phyloP scores from a whole-genome alignment of 2,113 vertebrate species.

The Rissa tridactyla region DNA sequence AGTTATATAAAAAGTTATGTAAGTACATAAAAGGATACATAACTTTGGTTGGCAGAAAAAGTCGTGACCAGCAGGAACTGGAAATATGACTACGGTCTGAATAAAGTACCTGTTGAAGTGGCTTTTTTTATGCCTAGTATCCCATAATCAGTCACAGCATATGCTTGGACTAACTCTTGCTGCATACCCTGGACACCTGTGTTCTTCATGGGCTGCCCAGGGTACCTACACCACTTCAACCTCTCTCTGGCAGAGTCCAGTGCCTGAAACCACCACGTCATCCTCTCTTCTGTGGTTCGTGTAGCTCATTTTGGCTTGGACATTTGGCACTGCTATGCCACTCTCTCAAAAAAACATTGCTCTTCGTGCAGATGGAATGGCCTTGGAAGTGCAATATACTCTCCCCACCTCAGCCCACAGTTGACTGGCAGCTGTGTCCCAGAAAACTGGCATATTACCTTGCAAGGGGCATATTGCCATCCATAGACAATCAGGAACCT shows the following conservation, averaged over 20 bases:
- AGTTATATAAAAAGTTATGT: slow-evolving; percentile 1
- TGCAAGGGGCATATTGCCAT: slow-evolving; percentile 39
- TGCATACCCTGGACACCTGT: background rate
- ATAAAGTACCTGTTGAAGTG: background rate
- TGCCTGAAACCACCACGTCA: background rate
- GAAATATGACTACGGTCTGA: background rate
- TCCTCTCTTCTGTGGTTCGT: background rate
- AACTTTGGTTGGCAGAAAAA: background rate
- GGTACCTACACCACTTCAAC: background rate
- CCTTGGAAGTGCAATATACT: background rate
- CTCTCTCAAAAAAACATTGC: slow-evolving; percentile 34
- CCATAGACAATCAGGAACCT: slow-evolving; percentile 2
- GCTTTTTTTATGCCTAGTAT: background rate
- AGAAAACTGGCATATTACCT: slow-evolving; percentile 52
- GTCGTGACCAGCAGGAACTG: background rate
- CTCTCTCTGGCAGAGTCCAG: background rate
- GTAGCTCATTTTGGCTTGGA: slow-evolving; percentile 24
- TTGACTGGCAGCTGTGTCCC: slow-evolving; percentile 54
- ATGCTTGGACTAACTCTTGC: background rate
- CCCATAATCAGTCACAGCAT: background rate
- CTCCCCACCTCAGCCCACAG: background rate
- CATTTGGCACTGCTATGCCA: background rate
- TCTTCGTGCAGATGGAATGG: background rate
- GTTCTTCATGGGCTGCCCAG: background rate
- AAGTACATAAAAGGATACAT: background rate